Evolutionary conservation across 2,113 vertebrate species (phyloP).

Genomic region (Himantopus leucocephalus): DNA sequence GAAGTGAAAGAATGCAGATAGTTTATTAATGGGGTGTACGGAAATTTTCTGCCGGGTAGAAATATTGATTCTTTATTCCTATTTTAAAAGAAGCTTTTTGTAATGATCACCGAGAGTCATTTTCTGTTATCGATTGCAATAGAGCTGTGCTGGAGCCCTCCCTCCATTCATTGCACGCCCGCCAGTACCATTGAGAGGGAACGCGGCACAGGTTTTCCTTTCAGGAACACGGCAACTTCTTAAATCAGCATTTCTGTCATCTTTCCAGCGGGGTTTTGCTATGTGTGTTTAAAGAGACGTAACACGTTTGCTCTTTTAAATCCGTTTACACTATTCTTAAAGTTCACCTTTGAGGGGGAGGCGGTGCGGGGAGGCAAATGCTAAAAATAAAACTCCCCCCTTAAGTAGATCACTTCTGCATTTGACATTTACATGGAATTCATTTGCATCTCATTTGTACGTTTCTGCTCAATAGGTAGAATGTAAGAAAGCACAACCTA

Average conservation of each 20-base stretch:
- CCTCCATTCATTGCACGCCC: not conserved
- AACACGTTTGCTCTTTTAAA: conserved; percentile 54
- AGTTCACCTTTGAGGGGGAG: conserved; percentile 54
- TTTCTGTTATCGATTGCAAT: not conserved
- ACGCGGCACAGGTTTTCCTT: not conserved
- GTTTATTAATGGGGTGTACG: conserved; percentile 10
- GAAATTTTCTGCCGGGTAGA: conserved; percentile 24
- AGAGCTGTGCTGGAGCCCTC: conserved; percentile 11
- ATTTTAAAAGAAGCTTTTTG: conserved; percentile 50
- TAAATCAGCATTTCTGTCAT: conserved; percentile 1
- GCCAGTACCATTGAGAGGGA: not conserved
- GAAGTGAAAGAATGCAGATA: conserved; percentile 28
- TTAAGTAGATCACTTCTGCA: conserved; percentile 72
- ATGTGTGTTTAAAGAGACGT: conserved; percentile 33
- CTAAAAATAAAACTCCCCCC: conserved; percentile 77
- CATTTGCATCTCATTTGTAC: conserved; percentile 83
- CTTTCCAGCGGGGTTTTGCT: not conserved
- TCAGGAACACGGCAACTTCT: not conserved
- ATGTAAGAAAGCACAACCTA: conserved; percentile 99
- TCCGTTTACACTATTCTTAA: conserved; percentile 54
- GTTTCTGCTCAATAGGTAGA: conserved; percentile 92
- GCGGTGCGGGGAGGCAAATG: not conserved
- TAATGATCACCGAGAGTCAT: conserved; percentile 19
- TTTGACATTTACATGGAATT: conserved; percentile 83
- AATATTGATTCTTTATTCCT: conserved; percentile 49